Evolutionary conservation across 2,797 vertebrate genomes (phyloP).

Genomic region (Coranthus polyacanthus): DNA sequence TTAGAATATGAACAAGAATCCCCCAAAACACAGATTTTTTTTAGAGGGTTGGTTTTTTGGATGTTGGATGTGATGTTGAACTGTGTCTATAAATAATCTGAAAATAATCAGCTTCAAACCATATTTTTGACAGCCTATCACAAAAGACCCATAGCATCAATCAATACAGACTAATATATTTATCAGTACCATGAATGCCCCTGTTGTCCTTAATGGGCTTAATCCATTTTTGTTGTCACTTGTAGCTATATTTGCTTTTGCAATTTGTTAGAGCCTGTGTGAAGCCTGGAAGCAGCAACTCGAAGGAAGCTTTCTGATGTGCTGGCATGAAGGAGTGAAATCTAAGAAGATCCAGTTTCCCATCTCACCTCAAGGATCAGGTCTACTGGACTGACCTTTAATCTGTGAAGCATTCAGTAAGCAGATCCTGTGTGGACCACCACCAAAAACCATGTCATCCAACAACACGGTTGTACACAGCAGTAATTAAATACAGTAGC

Average conservation of each 20-base stretch:
- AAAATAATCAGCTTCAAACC: neutral
- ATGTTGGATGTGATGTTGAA: too few species aligned
- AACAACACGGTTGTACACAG: constrained; percentile 22
- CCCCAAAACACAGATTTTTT: too few species aligned
- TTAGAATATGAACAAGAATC: too few species aligned
- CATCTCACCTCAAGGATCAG: constrained; percentile 42
- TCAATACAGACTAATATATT: constrained; percentile 8
- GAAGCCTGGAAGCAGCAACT: constrained; percentile 26
- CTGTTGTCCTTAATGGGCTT: constrained; percentile 14
- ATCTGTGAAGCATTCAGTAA: constrained; percentile 61
- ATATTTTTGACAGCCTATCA: neutral
- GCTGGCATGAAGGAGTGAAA: constrained; percentile 53
- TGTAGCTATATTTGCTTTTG: constrained; percentile 31
- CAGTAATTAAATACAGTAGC: constrained; percentile 57
- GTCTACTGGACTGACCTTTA: constrained; percentile 63
- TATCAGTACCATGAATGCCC: constrained; percentile 9
- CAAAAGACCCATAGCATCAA: constrained; percentile 13
- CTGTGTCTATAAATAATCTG: too few species aligned
- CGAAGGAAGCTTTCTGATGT: constrained; percentile 24
- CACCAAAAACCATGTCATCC: constrained; percentile 19
- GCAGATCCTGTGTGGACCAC: constrained; percentile 60
- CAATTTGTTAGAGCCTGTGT: constrained; percentile 32
- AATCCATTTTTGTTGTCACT: constrained; percentile 27
- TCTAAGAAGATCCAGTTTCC: constrained; percentile 48
- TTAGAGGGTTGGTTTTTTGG: too few species aligned